phyloP scores from a whole-genome alignment of 2,888 invertebrate genomes.

The Adineta ricciae region DNA sequence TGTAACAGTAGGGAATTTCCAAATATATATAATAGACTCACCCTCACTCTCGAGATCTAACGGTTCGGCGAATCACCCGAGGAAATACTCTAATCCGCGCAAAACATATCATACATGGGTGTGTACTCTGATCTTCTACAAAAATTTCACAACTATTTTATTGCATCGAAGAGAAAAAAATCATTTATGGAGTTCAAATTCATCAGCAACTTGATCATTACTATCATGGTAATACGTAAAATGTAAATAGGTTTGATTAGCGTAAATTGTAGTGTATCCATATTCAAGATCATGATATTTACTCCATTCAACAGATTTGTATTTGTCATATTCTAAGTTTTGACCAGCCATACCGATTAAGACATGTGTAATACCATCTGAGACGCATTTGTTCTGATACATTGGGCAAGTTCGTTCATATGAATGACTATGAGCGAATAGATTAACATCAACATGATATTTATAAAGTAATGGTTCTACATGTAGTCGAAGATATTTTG shows the following conservation, averaged over 20 bases:
- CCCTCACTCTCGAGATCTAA: no score
- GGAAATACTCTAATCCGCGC: no score
- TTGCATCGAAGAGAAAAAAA: no score
- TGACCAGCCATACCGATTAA: not conserved
- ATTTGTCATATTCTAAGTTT: not conserved
- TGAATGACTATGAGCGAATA: conserved; percentile 35
- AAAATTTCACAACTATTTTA: no score
- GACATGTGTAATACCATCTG: not conserved
- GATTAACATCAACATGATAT: conserved; percentile 33
- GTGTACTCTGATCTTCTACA: no score
- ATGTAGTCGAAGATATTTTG: conserved; percentile 28
- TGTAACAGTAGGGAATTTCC: no score
- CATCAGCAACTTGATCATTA: not conserved
- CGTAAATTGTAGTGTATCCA: not conserved
- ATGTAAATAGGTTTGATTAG: not conserved
- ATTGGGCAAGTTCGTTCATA: conserved; percentile 36
- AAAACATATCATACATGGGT: no score
- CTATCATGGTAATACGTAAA: not conserved
- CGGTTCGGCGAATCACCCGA: no score
- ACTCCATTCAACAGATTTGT: not conserved
- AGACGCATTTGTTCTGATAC: not conserved
- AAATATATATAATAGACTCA: no score
- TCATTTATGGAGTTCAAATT: not conserved
- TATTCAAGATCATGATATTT: not conserved
- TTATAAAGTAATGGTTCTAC: conserved; percentile 35